Evolutionary conservation across 2,888 invertebrate species (phyloP), one percentile per base, ranked within the genome.

Genomic region (Oscheius onirici): DNA sequence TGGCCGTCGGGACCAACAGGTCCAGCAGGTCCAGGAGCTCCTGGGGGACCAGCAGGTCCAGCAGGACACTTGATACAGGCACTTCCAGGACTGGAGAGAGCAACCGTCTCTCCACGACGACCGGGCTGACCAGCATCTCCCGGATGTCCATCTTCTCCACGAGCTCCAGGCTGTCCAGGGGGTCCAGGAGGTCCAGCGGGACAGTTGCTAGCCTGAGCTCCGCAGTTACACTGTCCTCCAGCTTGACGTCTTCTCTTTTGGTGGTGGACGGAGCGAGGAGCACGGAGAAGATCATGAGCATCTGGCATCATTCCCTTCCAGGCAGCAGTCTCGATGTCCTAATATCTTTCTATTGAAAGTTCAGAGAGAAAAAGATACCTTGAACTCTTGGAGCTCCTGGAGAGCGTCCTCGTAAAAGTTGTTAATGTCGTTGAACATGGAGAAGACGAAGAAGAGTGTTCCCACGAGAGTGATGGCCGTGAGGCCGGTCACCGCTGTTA

Each of bases 141-240:
- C 1, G 26, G 57, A 15, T 57, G 26, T 22, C 55, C 44, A 20
- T 68, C 46, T 20, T 34, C 46, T 57, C 44, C 57, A 22, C n/a
- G 49, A 3, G 43, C 58, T 57, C 68, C 68, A 15, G 43, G 28
- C n/a, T 43, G 44, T 20, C 68, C 68, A 34, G 68, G 68, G 26
- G 68, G 68, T 68, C 68, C 68, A 0, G 68, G 68, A 3, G 68
- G 68, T 57, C 68, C 68, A 28, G 68, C 44, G 34, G 68, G 68
- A 40, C 68, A 68, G 49, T 24, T 43, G 22, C 24, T 57, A n/a
- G 68, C 28, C 49, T 44, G n/a, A 11, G 55, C 57, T 11, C 57
- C 68, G 24, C 68, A 68, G 46, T 57, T 55, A 20, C 68, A 68
- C 8, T 46, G 63, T 28, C 49, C 49, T 3, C 46, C 63, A 17